Conservation (phyloP, 1,140 invertebrate genomes). For the Bombus waltoni region DNA sequence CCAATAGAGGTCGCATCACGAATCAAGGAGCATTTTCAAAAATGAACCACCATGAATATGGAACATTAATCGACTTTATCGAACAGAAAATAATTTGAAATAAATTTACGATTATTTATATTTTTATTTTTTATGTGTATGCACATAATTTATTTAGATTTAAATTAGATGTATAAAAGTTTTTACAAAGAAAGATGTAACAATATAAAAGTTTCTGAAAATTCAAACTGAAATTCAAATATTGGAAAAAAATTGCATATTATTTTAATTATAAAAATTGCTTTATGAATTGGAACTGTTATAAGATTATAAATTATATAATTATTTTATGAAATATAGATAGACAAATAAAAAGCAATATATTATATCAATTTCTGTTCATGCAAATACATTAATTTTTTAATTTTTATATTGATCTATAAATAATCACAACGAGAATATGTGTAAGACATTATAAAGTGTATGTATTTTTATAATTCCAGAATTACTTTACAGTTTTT, state of each 20-base stretch:
- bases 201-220: background rate
- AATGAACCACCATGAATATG: background rate
- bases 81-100: background rate
- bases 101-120: background rate
- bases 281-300: background rate
- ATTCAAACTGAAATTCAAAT: background rate
- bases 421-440: background rate
- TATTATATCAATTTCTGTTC: background rate
- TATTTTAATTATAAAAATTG: background rate
- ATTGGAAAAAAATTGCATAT: background rate
- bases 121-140: background rate
- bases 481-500: too few relatives aligned
- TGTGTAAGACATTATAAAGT: background rate
- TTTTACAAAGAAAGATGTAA: background rate
- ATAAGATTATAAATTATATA: background rate
- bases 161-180: background rate
- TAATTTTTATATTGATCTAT: background rate
- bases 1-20: background rate
- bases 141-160: background rate
- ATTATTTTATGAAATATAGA: background rate
- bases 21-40: conserved; percentile 28
- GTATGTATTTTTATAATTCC: background rate
- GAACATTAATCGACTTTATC: background rate
- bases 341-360: background rate
- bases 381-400: background rate